Base-by-base conservation (phyloP, 2,888 invertebrate genomes). In the Therioaphis trifolii region DNA sequence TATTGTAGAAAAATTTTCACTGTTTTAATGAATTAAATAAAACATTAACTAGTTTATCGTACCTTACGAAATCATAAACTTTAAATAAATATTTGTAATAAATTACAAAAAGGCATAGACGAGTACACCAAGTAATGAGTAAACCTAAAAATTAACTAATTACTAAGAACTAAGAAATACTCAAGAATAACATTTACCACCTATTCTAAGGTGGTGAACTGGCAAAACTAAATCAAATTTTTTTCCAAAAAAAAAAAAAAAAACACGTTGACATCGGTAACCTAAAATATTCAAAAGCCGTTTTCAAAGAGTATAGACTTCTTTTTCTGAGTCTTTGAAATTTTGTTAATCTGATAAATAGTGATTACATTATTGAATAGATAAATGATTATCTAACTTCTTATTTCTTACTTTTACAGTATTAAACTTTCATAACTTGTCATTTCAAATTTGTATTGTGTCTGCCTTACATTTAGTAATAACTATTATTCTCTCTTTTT, bases 211-310 rank as follows among this genome's bases (percentile, higher is more conserved):
- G 40, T 18, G 24, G 9, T 43, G 18, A 12, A 21, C n/a, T 12
- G 11, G n/a, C n/a, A n/a, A n/a, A n/a, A n/a, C n/a, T n/a, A n/a
- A 27, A 40, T 76, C 55, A 15, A 35, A 52, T 43, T 55, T 43
- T 78, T 69, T 11, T 40, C 21, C 21, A 61, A 61, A 35, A 52
- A 66, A 24, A 27, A 24, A 27, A 72, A 63, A 74, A 82, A 74
- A 74, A 74, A 82, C 82, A 82, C 74, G 82, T 82, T 82, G 82
- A 82, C 74, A 14, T 52, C 72, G 74, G 72, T 82, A 82, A 82
- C 82, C 82, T 82, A 7, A 82, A 72, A 74, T 2, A 49, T 52
- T 24, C 4, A 12, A 46, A 61, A 72, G 3, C 35, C 4, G 21
- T 21, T 71, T 18, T 24, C 72, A 82, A 74, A 49, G 80, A 80